These are phyloP conservation scores for Sapajus apella DNA, from an alignment of 2,113 vertebrate genomes.

Conservation along the genomic window DNA sequence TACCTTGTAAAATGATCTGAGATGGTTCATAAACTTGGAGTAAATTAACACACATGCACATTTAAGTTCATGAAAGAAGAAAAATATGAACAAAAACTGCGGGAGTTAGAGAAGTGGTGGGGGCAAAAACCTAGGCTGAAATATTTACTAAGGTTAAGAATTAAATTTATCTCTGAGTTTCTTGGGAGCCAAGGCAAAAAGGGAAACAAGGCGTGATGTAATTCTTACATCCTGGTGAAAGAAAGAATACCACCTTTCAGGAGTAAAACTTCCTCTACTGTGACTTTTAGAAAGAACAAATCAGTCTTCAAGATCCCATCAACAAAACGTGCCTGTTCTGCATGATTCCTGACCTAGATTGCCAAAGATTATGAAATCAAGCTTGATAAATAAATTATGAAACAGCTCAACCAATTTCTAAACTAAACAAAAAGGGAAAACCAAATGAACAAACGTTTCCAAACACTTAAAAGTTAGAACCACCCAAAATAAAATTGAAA, in stretches of 20 bases:
- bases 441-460: conserved; percentile 76
- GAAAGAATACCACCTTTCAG: conserved; percentile 18
- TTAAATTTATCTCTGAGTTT: conserved; percentile 52
- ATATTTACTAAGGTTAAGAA: background rate
- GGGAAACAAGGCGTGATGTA: background rate
- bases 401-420: conserved; percentile 61
- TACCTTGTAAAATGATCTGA: background rate
- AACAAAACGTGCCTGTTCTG: background rate
- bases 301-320: conserved; percentile 15
- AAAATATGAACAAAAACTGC: background rate
- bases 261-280: background rate
- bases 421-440: conserved; percentile 66
- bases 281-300: conserved; percentile 24
- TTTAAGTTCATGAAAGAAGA: background rate
- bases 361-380: conserved; percentile 74
- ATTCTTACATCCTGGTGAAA: background rate
- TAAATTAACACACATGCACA: background rate
- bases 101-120: background rate
- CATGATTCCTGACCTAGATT: conserved; percentile 53
- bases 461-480: conserved; percentile 73
- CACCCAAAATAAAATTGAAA: conserved; percentile 71
- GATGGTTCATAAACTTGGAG: background rate
- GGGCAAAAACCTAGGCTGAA: background rate
- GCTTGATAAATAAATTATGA: conserved; percentile 71
- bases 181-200: conserved; percentile 45